A percentile compares a stretch with the other conserved stretches of the same genome.
Conservation (phyloP, 1,140 invertebrate species). For the Halictus rubicundus region DNA sequence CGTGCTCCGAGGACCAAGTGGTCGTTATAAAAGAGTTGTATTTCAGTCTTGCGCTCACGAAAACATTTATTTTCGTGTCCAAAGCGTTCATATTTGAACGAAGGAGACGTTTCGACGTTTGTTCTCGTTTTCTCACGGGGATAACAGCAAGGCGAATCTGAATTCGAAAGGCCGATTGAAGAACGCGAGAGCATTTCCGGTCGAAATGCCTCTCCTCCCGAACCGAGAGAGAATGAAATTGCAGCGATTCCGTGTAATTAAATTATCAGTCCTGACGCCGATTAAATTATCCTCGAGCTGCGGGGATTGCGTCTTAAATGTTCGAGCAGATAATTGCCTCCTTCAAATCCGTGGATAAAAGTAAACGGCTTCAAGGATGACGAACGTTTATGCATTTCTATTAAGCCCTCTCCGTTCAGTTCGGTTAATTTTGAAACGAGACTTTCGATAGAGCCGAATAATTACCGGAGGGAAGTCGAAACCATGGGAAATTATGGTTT, state of each 20-base stretch:
- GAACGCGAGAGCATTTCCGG: not conserved
- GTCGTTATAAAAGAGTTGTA: too few relatives aligned
- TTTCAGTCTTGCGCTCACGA: too few relatives aligned
- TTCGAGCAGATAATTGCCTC: not conserved
- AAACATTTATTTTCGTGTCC: too few relatives aligned
- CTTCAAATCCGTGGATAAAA: constrained; percentile 10
- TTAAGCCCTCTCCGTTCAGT: not conserved
- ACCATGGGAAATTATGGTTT: too few relatives aligned
- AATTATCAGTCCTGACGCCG: constrained; percentile 24
- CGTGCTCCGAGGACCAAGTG: too few relatives aligned
- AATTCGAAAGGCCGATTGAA: constrained; percentile 10
- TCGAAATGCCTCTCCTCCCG: not conserved
- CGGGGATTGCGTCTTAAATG: constrained; percentile 3
- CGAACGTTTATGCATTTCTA: not conserved
- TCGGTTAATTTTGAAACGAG: not conserved
- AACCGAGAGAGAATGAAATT: not conserved
- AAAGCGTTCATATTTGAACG: not conserved
- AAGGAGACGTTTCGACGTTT: not conserved
- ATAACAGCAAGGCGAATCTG: not conserved
- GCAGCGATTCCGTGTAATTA: constrained; percentile 34
- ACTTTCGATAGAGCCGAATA: not conserved
- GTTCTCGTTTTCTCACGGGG: not conserved
- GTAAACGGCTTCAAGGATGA: not conserved
- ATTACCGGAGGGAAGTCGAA: too few relatives aligned
- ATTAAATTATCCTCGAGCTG: constrained; percentile 13